Percentiles rank a stretch among this genome's conserved stretches.
These are phyloP conservation scores for Microplitis demolitor DNA, from an alignment of 1,140 invertebrate genomes.

Conservation along the genomic window DNA sequence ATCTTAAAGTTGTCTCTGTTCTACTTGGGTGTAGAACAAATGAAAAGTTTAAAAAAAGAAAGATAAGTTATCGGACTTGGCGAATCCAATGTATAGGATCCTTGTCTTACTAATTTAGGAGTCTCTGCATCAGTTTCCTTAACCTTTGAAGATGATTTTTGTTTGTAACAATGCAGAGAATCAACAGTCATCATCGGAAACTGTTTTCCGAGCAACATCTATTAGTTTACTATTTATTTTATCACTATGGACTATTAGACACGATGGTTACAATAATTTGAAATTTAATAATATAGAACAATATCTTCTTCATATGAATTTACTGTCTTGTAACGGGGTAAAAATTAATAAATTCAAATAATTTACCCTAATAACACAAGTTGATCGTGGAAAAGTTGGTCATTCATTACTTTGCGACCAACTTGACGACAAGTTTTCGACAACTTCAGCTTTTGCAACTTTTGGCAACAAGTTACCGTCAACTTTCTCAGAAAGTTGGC, in stretches of 20 bases:
- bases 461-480: too few species aligned
- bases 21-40: too few species aligned
- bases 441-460: too few species aligned
- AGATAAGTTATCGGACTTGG: slow-evolving; percentile 70
- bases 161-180: too few species aligned
- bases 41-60: too few species aligned
- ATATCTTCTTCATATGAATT: not conserved
- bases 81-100: slow-evolving; percentile 67
- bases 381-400: too few species aligned
- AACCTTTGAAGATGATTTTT: slow-evolving; percentile 18
- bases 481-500: too few species aligned
- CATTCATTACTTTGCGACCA: too few species aligned
- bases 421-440: too few species aligned
- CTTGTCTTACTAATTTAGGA: slow-evolving; percentile 64
- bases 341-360: too few species aligned
- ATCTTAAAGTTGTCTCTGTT: too few species aligned
- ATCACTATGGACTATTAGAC: not conserved
- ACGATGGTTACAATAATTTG: not conserved
- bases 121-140: slow-evolving; percentile 30
- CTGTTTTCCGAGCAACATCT: not conserved
- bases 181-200: slow-evolving; percentile 42
- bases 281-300: not conserved
- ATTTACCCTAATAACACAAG: too few species aligned
- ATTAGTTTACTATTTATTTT: not conserved
- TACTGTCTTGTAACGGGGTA: not conserved